These are phyloP conservation scores for Heliothis virescens DNA, from an alignment of 1,140 invertebrate species.

Conservation along the genomic window DNA sequence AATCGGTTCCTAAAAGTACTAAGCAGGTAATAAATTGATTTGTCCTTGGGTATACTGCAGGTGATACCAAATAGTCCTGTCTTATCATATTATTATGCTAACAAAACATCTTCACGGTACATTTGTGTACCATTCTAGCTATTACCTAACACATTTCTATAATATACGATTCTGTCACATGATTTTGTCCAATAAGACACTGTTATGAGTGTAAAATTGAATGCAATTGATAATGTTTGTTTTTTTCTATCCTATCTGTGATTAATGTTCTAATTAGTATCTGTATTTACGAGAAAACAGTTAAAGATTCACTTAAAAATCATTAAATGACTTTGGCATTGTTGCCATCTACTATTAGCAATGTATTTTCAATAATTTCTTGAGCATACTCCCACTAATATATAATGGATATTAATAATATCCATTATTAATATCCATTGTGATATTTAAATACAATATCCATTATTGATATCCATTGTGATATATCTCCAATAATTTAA, in stretches of 20 bases:
- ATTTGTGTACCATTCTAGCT: slow-evolving; percentile 44
- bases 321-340: no score
- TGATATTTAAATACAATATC: no score
- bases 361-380: no score
- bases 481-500: no score
- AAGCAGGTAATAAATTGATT: slow-evolving; percentile 62
- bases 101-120: slow-evolving; percentile 67
- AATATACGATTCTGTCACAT: slow-evolving; percentile 21
- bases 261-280: no score
- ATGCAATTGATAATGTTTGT: slow-evolving; percentile 6
- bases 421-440: no score
- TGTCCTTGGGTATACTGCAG: slow-evolving; percentile 60
- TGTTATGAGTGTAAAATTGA: not conserved
- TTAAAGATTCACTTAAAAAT: no score
- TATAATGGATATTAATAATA: no score
- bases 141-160: slow-evolving; percentile 47
- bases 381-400: no score
- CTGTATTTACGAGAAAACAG: no score
- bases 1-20: not conserved
- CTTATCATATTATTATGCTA: slow-evolving; percentile 70
- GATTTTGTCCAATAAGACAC: slow-evolving; percentile 6
- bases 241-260: not conserved
- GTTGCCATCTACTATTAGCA: no score
- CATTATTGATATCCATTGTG: no score
- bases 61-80: slow-evolving; percentile 50